phyloP scores from a whole-genome alignment of 1,140 invertebrate species.

The Antheraea pernyi region DNA sequence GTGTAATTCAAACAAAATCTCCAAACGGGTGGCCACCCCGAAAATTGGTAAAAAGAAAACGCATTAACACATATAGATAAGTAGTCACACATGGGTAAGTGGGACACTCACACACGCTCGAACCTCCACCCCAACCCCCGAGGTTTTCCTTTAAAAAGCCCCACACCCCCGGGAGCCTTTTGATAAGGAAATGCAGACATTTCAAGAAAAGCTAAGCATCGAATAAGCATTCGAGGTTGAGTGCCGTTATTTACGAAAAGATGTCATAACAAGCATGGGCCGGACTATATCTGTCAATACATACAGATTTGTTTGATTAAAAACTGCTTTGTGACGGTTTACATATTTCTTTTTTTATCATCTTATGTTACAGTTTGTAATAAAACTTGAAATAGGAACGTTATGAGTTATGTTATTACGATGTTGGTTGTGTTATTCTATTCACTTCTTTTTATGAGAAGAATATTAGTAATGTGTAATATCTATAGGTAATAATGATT shows the following conservation, averaged over 20 bases:
- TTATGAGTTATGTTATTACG: background rate
- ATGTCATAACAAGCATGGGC: constrained; percentile 43
- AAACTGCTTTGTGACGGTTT: constrained; percentile 1
- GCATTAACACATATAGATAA: constrained; percentile 76
- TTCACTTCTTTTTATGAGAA: background rate
- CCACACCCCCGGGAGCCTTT: constrained; percentile 54
- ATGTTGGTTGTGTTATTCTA: background rate
- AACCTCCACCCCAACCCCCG: constrained; percentile 38
- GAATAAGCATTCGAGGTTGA: constrained; percentile 57
- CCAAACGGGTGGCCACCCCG: constrained; percentile 36
- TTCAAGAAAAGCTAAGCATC: constrained; percentile 74
- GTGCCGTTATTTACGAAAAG: constrained; percentile 50
- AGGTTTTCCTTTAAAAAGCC: constrained; percentile 59
- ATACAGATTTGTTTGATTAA: constrained; percentile 8
- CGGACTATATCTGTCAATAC: constrained; percentile 6
- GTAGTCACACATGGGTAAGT: constrained; percentile 52
- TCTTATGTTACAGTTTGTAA: background rate
- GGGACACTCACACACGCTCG: constrained; percentile 45
- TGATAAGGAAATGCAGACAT: constrained; percentile 79
- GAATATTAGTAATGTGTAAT: background rate
- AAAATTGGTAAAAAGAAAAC: constrained; percentile 78
- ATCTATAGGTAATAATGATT: too few relatives aligned
- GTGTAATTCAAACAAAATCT: background rate
- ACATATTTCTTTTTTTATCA: background rate
- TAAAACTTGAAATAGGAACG: constrained; percentile 5